A percentile compares a stretch with the other conserved stretches of the same genome.
phyloP scores from a whole-genome alignment of 2,113 vertebrate genomes.

The Malurus elegans region DNA sequence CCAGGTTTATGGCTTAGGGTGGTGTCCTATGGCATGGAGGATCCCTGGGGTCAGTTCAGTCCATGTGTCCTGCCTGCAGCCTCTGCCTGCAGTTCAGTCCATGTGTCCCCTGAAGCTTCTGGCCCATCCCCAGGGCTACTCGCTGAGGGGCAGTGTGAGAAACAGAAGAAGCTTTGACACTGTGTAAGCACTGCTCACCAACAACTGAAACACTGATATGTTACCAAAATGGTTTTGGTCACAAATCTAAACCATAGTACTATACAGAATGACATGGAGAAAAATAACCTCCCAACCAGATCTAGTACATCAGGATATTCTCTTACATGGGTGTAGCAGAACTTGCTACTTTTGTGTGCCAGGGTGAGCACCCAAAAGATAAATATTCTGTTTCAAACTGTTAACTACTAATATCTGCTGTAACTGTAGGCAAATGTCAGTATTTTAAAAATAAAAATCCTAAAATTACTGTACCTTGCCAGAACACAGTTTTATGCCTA shows the following conservation, averaged over 20 bases:
- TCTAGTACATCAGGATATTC: background rate
- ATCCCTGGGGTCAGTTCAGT: background rate
- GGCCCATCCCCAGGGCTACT: background rate
- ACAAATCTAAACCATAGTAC: background rate
- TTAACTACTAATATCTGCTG: background rate
- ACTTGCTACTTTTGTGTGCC: background rate
- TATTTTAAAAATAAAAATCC: background rate
- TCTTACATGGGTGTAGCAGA: background rate
- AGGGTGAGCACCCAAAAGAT: background rate
- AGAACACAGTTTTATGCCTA: background rate
- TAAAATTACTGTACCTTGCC: background rate
- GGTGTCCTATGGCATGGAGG: fast-evolving
- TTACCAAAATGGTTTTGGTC: background rate
- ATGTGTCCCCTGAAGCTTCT: background rate
- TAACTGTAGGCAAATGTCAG: background rate
- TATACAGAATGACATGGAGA: background rate
- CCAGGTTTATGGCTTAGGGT: background rate
- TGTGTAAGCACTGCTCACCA: background rate
- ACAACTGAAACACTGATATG: background rate
- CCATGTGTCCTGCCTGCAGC: background rate
- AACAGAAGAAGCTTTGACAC: background rate
- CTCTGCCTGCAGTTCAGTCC: background rate
- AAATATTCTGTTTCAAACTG: background rate
- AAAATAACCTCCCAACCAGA: background rate
- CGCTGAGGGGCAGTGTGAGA: fast-evolving